Evolutionary conservation across 1,140 invertebrate genomes (phyloP).

Genomic region (Caenorhabditis briggsae): DNA sequence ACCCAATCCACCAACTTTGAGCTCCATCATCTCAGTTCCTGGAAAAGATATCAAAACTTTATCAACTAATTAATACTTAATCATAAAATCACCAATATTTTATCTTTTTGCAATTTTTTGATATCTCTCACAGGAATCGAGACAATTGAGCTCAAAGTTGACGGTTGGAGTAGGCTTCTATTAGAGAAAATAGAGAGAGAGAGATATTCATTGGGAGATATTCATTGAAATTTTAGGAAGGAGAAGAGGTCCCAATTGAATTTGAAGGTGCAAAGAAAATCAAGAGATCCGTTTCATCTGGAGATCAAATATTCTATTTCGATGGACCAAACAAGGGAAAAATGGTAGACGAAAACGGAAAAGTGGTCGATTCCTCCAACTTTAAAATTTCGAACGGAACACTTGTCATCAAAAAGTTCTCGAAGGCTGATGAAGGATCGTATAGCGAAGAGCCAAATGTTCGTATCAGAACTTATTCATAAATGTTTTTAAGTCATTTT

Average conservation of each 20-base stretch:
- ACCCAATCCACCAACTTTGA: too few relatives aligned
- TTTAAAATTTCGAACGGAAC: neutral
- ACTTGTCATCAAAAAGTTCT: neutral
- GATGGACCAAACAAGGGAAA: neutral
- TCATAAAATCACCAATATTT: too few relatives aligned
- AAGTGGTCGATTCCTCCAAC: neutral
- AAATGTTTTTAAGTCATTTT: too few relatives aligned
- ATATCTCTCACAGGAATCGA: too few relatives aligned
- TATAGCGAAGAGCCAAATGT: neutral
- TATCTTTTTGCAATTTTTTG: too few relatives aligned
- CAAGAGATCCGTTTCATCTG: neutral
- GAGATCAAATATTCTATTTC: neutral
- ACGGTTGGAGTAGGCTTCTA: too few relatives aligned
- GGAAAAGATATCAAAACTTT: too few relatives aligned
- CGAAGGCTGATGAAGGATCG: neutral
- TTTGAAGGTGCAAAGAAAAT: neutral
- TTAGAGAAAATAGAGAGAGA: too few relatives aligned
- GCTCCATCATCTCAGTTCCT: too few relatives aligned
- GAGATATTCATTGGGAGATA: too few relatives aligned
- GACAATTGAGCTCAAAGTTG: too few relatives aligned
- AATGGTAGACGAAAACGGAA: neutral
- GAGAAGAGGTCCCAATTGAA: neutral
- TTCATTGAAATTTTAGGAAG: neutral
- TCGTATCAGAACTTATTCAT: neutral
- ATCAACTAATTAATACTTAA: too few relatives aligned